These are phyloP conservation scores for Drosophila ustulata DNA, from an alignment of 2,888 invertebrate species.

Conservation along the genomic window DNA sequence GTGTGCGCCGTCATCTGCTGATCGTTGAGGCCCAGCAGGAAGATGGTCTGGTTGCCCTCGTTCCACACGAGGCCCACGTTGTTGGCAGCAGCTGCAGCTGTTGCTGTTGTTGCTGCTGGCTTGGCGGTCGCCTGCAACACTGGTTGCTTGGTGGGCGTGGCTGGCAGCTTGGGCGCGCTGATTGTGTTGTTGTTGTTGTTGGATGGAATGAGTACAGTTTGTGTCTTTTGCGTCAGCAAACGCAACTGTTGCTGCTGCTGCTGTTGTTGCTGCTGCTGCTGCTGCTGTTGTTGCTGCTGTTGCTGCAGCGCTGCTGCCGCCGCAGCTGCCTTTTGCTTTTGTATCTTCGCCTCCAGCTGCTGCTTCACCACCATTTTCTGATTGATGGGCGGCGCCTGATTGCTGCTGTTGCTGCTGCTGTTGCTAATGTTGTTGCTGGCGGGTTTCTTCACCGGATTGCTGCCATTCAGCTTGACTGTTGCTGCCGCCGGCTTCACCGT, in stretches of 20 bases:
- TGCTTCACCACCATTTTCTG: slow-evolving; percentile 87
- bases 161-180: slow-evolving; percentile 57
- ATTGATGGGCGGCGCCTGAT: slow-evolving; percentile 75
- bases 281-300: slow-evolving; percentile 64
- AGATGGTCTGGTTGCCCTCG: slow-evolving; percentile 87
- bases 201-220: slow-evolving; percentile 87
- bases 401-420: slow-evolving; percentile 34
- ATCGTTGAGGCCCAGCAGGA: slow-evolving; percentile 86
- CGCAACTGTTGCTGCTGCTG: slow-evolving; percentile 73
- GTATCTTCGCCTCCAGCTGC: slow-evolving; percentile 90
- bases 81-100: slow-evolving; percentile 72
- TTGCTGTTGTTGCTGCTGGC: slow-evolving; percentile 50
- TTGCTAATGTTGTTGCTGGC: slow-evolving; percentile 35
- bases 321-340: slow-evolving; percentile 85
- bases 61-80: slow-evolving; percentile 88
- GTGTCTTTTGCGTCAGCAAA: slow-evolving; percentile 83
- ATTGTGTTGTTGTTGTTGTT: slow-evolving; percentile 69
- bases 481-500: slow-evolving; percentile 62
- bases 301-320: slow-evolving; percentile 82
- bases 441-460: slow-evolving; percentile 36
- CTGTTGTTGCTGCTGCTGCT: slow-evolving; percentile 74
- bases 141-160: slow-evolving; percentile 54
- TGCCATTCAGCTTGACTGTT: slow-evolving; percentile 60
- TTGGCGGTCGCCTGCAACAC: slow-evolving; percentile 42
- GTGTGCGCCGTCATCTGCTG: slow-evolving; percentile 84